Evolutionary conservation across 92 coral and sea anemone species (phyloP).

Genomic region (Actinostola sp.): DNA sequence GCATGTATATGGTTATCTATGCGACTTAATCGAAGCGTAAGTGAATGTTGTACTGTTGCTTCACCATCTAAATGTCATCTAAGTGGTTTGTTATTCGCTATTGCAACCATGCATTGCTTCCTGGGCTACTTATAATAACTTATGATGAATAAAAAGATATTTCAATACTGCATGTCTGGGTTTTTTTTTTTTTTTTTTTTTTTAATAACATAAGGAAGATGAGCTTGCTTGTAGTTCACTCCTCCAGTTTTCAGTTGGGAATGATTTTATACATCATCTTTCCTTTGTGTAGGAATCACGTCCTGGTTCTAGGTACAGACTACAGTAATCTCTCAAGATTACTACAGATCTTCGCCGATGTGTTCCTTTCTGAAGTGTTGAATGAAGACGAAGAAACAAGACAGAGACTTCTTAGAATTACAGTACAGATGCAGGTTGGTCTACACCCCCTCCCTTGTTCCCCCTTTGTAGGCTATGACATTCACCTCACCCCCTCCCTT

Average conservation of each 20-base stretch:
- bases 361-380: conserved; percentile 81
- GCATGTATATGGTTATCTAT: conserved; percentile 94
- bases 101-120: no score
- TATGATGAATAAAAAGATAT: no score
- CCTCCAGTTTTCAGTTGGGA: no score
- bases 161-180: no score
- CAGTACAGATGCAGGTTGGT: conserved; percentile 91
- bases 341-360: conserved; percentile 86
- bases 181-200: no score
- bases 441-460: no score
- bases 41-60: conserved; percentile 2
- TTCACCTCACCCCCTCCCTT: not conserved
- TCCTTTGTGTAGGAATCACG: conserved; percentile 89
- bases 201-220: no score
- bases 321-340: conserved; percentile 86
- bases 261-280: no score
- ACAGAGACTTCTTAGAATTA: conserved; percentile 78
- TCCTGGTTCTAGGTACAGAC: conserved; percentile 77
- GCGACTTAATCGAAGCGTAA: conserved; percentile 92
- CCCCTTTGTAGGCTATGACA: no score
- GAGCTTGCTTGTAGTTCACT: no score
- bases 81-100: not conserved
- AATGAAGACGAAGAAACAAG: conserved; percentile 81
- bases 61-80: not conserved
- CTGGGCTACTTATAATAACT: no score